phyloP scores from a whole-genome alignment of 2,888 invertebrate genomes.

The Drosophila antonietae region DNA sequence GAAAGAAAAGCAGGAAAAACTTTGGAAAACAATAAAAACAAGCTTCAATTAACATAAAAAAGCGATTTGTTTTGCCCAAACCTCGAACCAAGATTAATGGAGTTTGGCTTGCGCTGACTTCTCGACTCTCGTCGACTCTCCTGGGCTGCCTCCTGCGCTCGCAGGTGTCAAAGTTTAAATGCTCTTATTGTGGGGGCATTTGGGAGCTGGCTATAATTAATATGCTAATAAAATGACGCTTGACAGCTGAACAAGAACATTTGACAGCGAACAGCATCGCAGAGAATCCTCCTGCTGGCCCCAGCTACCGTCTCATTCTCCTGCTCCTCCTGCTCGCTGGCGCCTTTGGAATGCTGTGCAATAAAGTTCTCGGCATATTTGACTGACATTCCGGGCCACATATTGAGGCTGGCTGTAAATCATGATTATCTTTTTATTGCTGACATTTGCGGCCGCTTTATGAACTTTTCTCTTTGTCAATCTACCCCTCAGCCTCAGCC shows the following conservation, averaged over 20 bases:
- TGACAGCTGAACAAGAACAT: constrained; percentile 63
- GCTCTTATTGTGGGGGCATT: constrained; percentile 15
- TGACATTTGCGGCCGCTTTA: constrained; percentile 63
- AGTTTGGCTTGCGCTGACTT: constrained; percentile 7
- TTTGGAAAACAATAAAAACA: constrained; percentile 65
- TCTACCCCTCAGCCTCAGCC: background rate
- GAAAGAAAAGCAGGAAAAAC: background rate
- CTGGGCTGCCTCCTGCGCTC: background rate
- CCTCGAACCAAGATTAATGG: constrained; percentile 67
- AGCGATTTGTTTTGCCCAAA: constrained; percentile 75
- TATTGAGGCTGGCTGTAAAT: constrained; percentile 66
- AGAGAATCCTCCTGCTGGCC: background rate
- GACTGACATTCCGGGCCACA: constrained; percentile 61
- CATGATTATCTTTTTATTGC: constrained; percentile 67
- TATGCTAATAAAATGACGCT: constrained; percentile 60
- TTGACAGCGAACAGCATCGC: constrained; percentile 40
- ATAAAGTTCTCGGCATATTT: constrained; percentile 55
- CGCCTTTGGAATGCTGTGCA: constrained; percentile 46
- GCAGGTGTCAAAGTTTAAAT: constrained; percentile 60
- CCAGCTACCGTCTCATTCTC: background rate
- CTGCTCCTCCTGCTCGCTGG: background rate
- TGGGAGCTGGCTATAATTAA: constrained; percentile 52
- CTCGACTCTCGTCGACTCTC: background rate
- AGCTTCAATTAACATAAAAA: constrained; percentile 82
- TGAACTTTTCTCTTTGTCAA: constrained; percentile 37